Base-by-base conservation (phyloP, 2,113 vertebrate genomes). In the Cyprinodon tularosa region DNA sequence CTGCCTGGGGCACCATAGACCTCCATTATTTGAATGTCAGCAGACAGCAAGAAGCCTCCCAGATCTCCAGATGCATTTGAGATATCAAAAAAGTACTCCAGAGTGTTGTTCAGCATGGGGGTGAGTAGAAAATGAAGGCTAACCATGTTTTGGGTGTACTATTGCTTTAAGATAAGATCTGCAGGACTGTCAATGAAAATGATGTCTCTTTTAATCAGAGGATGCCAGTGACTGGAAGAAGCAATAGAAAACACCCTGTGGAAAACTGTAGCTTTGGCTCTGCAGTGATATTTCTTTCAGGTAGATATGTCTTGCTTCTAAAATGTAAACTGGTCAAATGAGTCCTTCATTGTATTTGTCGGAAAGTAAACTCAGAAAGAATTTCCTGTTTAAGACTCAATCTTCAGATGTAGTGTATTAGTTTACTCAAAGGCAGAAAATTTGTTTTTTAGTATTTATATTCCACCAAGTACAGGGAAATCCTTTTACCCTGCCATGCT, bases 401-500 rank as follows among this genome's bases (percentile, higher is more conserved):
- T 70, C 61, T 71, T 82, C 40, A 71, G 80, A 63, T 60, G 15
- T 0, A 65, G 37, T 75, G 44, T 73, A 17, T 79, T 39, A 72
- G 70, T 71, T 47, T 42, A 61, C 53, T 47, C 11, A 68, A 60
- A 50, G 10, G 53, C 14, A 62, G 66, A 11, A 72, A 72, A 78
- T 78, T 69, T 81, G 47, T 88, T 68, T 74, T 79, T 85, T 76
- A 86, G 47, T 79, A 57, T 77, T 68, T 86, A 66, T 90, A 74
- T 89, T 86, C 76, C 76, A 74, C 44, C 66, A 82, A 77, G 75
- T 83, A 92, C 91, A 91, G 88, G 83, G 81, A 91, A 94, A 91
- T 64, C 89, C 89, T 93, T 90, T 92, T 90, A 86, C 78, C 76
- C 53, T 38, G 66, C 57, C 70, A 82, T 84, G 85, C 80, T 87